These are phyloP conservation scores for Hycleus cichorii DNA, from an alignment of 1,140 invertebrate species.

Conservation along the genomic window DNA sequence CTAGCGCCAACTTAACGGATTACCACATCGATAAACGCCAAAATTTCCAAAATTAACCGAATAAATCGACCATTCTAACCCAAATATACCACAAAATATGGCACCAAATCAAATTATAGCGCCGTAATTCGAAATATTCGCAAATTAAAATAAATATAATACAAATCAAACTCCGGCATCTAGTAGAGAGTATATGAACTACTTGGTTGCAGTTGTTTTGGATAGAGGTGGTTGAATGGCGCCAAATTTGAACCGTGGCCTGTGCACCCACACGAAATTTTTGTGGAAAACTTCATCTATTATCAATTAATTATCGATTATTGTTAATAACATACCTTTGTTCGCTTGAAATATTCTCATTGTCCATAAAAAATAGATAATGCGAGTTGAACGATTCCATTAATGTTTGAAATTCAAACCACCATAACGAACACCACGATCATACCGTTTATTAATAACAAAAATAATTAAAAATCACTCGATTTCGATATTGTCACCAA, in stretches of 20 bases:
- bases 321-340: constrained; percentile 5
- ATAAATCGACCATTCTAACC: too few species aligned
- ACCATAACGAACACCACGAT: neutral
- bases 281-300: neutral
- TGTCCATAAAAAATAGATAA: constrained; percentile 3
- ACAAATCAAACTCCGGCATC: too few species aligned
- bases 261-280: neutral
- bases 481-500: neutral
- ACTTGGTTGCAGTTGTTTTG: too few species aligned
- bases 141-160: too few species aligned
- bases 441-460: too few species aligned
- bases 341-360: neutral
- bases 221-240: neutral
- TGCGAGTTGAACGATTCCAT: constrained; percentile 3
- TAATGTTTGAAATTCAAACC: neutral
- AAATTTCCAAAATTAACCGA: too few species aligned
- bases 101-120: too few species aligned
- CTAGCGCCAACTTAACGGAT: too few species aligned
- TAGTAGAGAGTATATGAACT: too few species aligned
- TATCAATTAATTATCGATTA: neutral
- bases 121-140: too few species aligned
- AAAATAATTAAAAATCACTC: neutral
- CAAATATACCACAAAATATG: too few species aligned
- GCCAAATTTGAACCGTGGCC: neutral
- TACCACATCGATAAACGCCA: too few species aligned